Percentiles rank a stretch among this genome's conserved stretches.
Evolutionary conservation across 2,797 vertebrate genomes (phyloP).

Genomic region (Sarcophilus harrisii): DNA sequence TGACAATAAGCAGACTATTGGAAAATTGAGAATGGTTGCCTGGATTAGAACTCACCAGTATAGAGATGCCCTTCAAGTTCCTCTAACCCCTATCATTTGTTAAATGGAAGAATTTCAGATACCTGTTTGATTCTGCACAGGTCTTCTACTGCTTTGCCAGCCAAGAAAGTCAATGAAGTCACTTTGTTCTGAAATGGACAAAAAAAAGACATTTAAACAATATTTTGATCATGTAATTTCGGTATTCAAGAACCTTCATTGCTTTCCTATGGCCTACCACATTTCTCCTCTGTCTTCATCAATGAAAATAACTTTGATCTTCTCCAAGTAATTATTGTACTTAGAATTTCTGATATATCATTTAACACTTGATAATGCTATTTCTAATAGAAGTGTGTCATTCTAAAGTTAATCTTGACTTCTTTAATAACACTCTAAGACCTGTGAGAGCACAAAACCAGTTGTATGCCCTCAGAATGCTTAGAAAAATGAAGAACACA

Average conservation of each 20-base stretch:
- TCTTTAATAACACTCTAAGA: not conserved
- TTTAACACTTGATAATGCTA: not conserved
- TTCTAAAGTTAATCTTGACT: not conserved
- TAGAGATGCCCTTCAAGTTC: slow-evolving; percentile 7
- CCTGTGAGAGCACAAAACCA: not conserved
- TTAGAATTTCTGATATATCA: not conserved
- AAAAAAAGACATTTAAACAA: slow-evolving; percentile 55
- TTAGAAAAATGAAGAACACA: not conserved
- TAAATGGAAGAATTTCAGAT: slow-evolving; percentile 71
- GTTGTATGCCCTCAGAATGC: not conserved
- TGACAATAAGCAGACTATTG: not conserved
- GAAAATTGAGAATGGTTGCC: not conserved
- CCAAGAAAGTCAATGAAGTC: slow-evolving; percentile 97
- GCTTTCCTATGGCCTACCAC: not conserved
- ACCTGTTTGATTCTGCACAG: slow-evolving; percentile 99
- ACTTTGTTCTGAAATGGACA: slow-evolving; percentile 95
- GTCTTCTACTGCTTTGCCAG: slow-evolving; percentile 97
- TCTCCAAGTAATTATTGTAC: not conserved
- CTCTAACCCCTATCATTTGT: slow-evolving; percentile 33
- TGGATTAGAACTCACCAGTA: slow-evolving; percentile 45
- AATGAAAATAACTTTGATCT: slow-evolving; percentile 12
- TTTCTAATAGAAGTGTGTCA: not conserved
- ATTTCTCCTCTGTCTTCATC: slow-evolving; percentile 43
- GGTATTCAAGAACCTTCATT: slow-evolving; percentile 1
- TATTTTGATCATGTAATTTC: slow-evolving; percentile 42